phyloP scores from a whole-genome alignment of 2,113 vertebrate species.

The Heterotilapia buettikoferi region DNA sequence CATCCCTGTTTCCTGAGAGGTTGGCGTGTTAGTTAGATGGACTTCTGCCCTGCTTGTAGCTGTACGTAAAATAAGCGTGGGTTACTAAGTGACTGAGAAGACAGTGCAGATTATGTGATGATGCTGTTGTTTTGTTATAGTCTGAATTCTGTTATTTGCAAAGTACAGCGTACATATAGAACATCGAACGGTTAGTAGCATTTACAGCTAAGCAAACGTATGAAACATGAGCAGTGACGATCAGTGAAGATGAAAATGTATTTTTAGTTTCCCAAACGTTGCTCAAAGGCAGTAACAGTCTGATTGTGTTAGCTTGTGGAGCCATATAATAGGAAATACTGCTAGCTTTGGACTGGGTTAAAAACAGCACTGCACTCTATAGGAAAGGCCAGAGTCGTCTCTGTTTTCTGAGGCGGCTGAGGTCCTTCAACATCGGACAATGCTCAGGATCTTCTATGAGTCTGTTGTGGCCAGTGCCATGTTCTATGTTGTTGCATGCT shows the following conservation, averaged over 20 bases:
- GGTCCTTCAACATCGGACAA: background rate
- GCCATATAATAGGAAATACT: background rate
- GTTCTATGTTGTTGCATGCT: background rate
- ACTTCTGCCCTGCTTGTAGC: background rate
- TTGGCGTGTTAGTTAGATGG: background rate
- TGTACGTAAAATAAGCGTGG: background rate
- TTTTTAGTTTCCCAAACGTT: background rate
- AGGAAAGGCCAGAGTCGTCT: background rate
- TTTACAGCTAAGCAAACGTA: background rate
- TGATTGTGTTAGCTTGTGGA: background rate
- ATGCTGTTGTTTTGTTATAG: background rate
- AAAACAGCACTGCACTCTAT: background rate
- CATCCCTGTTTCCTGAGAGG: background rate
- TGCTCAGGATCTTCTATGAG: background rate
- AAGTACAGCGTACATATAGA: fast-evolving
- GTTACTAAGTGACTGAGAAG: background rate
- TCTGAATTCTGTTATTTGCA: background rate
- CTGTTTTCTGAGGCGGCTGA: background rate
- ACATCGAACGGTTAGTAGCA: fast-evolving
- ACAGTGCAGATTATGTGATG: background rate
- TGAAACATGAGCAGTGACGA: background rate
- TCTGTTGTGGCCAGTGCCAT: background rate
- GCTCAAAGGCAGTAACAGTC: background rate
- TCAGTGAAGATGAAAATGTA: background rate
- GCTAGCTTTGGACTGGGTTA: background rate